A percentile compares a stretch with the other conserved stretches of the same genome.
Conservation (phyloP, 2,113 vertebrate species). For the Gasterosteus aculeatus region DNA sequence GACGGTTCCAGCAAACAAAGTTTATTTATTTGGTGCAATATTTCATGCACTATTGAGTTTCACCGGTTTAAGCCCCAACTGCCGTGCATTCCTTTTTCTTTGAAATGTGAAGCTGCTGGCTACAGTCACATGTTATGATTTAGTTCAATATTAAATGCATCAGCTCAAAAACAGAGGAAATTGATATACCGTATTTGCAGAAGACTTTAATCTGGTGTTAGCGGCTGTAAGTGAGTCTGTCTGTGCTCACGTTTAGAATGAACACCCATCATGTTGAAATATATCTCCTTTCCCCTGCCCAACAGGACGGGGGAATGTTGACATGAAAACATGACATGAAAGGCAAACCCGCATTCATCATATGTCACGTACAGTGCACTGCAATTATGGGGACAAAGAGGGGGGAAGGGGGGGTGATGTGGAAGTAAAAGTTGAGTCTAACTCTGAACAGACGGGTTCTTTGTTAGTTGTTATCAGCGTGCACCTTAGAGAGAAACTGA, state of each 20-base stretch:
- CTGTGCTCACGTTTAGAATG: slow-evolving; percentile 12
- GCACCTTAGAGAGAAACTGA: slow-evolving; percentile 7
- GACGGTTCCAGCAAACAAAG: slow-evolving; percentile 35
- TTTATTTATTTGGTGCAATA: slow-evolving; percentile 31
- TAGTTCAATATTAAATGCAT: slow-evolving; percentile 39
- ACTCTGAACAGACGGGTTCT: neutral
- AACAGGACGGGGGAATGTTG: slow-evolving; percentile 42
- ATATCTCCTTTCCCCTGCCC: slow-evolving; percentile 34
- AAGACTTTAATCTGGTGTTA: neutral
- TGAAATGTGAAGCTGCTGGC: slow-evolving; percentile 41
- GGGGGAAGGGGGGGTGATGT: neutral
- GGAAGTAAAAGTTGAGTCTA: neutral
- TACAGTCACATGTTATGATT: slow-evolving; percentile 37
- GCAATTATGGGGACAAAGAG: slow-evolving; percentile 27
- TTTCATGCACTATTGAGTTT: slow-evolving; percentile 56
- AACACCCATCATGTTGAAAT: slow-evolving; percentile 35
- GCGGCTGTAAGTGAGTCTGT: slow-evolving; percentile 2
- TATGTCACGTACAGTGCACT: slow-evolving; percentile 17
- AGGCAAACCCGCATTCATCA: slow-evolving; percentile 7
- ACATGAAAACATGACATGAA: slow-evolving; percentile 55
- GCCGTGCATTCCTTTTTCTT: slow-evolving; percentile 52
- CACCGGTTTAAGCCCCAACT: slow-evolving; percentile 44
- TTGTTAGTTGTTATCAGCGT: neutral
- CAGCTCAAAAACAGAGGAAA: slow-evolving; percentile 51
- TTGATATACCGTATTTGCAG: slow-evolving; percentile 26